Evolutionary conservation across 2,797 vertebrate species (phyloP).

Genomic region (Naso thynnoides): DNA sequence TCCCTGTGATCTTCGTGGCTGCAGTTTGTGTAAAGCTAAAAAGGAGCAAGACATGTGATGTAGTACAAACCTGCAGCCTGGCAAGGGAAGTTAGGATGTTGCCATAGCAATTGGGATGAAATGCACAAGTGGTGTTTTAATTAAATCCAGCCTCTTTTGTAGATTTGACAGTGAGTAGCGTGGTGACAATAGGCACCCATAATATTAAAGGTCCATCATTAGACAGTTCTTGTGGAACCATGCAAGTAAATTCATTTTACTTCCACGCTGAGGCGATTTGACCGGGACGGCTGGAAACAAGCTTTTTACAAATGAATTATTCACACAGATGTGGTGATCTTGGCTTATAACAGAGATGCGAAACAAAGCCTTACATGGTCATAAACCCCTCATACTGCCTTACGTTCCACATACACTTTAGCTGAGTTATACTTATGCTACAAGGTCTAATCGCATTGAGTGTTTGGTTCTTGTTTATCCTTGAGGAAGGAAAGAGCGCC

Average conservation of each 20-base stretch:
- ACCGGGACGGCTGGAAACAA: constrained; percentile 72
- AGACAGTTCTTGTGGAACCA: constrained; percentile 79
- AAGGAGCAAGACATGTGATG: constrained; percentile 87
- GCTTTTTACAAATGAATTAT: constrained; percentile 70
- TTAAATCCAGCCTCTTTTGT: constrained; percentile 92
- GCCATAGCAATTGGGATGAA: constrained; percentile 93
- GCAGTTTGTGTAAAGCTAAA: constrained; percentile 54
- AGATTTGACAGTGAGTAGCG: constrained; percentile 87
- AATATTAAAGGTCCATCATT: constrained; percentile 87
- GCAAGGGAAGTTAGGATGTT: constrained; percentile 87
- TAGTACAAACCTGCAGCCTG: constrained; percentile 74
- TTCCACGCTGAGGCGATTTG: constrained; percentile 82
- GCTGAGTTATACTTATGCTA: constrained; percentile 64
- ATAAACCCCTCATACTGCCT: constrained; percentile 70
- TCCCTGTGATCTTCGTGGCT: constrained; percentile 50
- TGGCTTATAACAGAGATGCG: constrained; percentile 67
- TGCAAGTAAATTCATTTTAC: constrained; percentile 74
- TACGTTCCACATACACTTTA: constrained; percentile 64
- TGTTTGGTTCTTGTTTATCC: constrained; percentile 68
- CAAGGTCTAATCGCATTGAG: constrained; percentile 60
- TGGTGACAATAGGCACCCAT: constrained; percentile 86
- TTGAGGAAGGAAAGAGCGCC: constrained; percentile 72
- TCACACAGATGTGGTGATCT: constrained; percentile 85
- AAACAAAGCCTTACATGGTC: constrained; percentile 50
- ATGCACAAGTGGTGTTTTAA: constrained; percentile 91